Evolutionary conservation across 2,797 vertebrate species (phyloP).

Genomic region (Macrochelys suwanniensis): DNA sequence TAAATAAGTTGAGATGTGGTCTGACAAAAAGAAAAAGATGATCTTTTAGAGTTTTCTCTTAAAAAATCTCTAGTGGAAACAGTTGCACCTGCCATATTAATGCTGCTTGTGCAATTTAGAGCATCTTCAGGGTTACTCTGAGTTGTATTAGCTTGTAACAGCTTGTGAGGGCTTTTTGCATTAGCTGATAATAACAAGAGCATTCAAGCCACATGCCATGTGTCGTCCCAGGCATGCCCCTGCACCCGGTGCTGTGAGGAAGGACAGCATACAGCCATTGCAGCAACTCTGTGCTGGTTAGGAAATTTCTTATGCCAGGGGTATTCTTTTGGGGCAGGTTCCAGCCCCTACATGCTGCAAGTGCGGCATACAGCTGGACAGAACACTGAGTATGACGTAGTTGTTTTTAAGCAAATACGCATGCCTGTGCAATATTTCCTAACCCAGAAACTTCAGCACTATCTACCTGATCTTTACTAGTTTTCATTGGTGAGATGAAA

Average conservation of each 20-base stretch:
- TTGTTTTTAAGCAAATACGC: neutral
- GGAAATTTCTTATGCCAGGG: neutral
- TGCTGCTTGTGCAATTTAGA: neutral
- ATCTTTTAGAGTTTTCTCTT: neutral
- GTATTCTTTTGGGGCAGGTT: neutral
- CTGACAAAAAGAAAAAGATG: constrained; percentile 11
- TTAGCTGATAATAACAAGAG: neutral
- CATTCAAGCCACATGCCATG: neutral
- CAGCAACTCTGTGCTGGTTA: neutral
- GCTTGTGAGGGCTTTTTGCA: neutral
- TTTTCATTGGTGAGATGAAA: neutral
- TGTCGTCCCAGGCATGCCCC: neutral
- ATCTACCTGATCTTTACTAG: neutral
- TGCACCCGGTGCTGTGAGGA: neutral
- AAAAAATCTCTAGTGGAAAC: neutral
- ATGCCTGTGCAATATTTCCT: rapidly evolving
- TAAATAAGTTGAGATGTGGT: constrained; percentile 18
- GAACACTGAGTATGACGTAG: neutral
- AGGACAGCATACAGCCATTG: neutral
- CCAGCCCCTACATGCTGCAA: neutral
- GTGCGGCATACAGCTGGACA: neutral
- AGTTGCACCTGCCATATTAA: neutral
- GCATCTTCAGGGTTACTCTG: neutral
- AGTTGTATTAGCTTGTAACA: neutral
- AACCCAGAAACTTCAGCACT: neutral